phyloP scores from a whole-genome alignment of 2,797 vertebrate genomes.

The Mastacembelus armatus region DNA sequence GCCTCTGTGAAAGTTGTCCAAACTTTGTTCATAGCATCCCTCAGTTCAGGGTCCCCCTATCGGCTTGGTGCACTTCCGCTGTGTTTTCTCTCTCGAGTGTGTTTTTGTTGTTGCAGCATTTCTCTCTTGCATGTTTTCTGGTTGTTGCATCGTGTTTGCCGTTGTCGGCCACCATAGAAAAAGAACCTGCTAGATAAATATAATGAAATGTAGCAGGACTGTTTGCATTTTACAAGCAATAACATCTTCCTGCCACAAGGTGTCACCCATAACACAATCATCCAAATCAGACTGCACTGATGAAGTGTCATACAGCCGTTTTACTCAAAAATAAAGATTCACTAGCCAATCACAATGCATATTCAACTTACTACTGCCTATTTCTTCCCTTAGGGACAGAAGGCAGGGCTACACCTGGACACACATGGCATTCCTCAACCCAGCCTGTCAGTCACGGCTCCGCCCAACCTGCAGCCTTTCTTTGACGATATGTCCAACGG shows the following conservation, averaged over 20 bases:
- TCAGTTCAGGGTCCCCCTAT: too few species aligned
- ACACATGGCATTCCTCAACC: conserved; percentile 64
- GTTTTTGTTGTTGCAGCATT: too few species aligned
- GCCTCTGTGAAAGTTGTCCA: too few species aligned
- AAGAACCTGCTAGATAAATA: too few species aligned
- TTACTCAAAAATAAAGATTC: not conserved
- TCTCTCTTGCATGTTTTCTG: too few species aligned
- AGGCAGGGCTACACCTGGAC: conserved; percentile 75
- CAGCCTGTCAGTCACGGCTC: conserved; percentile 74
- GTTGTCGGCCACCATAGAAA: too few species aligned
- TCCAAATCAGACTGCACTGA: not conserved
- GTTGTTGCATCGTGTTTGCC: too few species aligned
- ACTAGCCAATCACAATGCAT: not conserved
- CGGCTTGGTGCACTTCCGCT: too few species aligned
- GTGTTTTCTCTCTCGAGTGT: too few species aligned
- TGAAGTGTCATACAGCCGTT: not conserved
- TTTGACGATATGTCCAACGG: conserved; percentile 77
- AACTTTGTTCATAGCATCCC: too few species aligned
- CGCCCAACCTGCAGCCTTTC: conserved; percentile 80
- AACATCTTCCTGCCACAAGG: conserved; percentile 42
- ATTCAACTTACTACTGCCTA: too few species aligned
- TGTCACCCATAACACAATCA: conserved; percentile 33
- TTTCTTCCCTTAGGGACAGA: conserved; percentile 66
- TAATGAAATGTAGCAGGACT: not conserved
- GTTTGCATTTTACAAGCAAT: conserved; percentile 9